Percentiles rank a stretch among this genome's conserved stretches.
Evolutionary conservation across 1,140 invertebrate genomes (phyloP).

Genomic region (Papilio xuthus): DNA sequence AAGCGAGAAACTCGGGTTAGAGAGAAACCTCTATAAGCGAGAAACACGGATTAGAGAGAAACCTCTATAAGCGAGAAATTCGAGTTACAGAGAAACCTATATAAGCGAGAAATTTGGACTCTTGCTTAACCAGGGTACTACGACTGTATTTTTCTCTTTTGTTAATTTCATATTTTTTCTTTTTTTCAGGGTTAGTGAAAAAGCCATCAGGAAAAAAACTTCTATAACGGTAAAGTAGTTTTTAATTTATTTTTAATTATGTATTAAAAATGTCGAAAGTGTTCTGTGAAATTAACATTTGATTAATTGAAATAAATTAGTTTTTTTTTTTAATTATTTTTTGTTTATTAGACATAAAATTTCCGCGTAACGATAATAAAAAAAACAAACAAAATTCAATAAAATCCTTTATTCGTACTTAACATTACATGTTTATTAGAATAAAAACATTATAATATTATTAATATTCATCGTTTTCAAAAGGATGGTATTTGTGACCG

Average conservation of each 20-base stretch:
- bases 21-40: too few relatives aligned
- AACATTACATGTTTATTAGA: background rate
- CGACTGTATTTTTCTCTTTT: background rate
- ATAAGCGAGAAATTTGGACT: too few relatives aligned
- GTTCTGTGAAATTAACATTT: background rate
- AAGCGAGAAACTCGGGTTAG: too few relatives aligned
- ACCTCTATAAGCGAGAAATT: too few relatives aligned
- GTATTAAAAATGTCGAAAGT: too few relatives aligned
- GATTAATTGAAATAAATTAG: background rate
- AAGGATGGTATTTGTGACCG: conserved; percentile 53
- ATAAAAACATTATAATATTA: background rate
- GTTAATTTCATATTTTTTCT: conserved; percentile 30
- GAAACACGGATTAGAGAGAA: too few relatives aligned
- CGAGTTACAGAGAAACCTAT: too few relatives aligned
- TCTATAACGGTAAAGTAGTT: background rate
- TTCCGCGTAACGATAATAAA: background rate
- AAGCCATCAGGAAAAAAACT: conserved; percentile 42
- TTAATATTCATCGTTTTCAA: conserved; percentile 49
- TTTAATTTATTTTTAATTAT: background rate
- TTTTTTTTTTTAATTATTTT: background rate
- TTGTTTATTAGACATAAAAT: background rate
- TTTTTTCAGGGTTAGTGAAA: conserved; percentile 49
- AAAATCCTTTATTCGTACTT: background rate
- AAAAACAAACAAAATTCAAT: background rate
- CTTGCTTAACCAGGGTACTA: too few relatives aligned